phyloP scores from a whole-genome alignment of 2,113 vertebrate genomes.

The Papio anubis region DNA sequence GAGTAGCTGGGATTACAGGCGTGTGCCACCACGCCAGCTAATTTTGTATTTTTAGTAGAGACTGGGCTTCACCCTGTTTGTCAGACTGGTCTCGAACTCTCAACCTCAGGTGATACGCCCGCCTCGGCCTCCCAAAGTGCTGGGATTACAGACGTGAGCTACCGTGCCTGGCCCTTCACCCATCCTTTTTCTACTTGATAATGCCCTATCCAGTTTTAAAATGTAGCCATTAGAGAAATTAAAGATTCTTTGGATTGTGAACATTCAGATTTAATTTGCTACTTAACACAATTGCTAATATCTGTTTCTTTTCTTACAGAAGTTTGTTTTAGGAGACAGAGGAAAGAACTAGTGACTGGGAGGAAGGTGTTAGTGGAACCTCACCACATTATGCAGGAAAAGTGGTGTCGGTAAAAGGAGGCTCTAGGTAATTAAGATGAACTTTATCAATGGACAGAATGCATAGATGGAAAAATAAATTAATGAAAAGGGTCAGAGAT shows the following conservation, averaged over 20 bases:
- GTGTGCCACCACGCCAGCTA: fast-evolving
- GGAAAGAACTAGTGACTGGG: neutral
- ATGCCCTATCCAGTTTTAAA: neutral
- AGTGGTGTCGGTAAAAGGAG: neutral
- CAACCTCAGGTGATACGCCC: too few relatives aligned
- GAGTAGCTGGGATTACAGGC: too few relatives aligned
- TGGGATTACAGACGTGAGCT: too few relatives aligned
- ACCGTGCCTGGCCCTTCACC: neutral
- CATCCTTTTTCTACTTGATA: neutral
- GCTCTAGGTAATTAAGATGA: neutral
- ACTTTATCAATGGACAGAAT: neutral
- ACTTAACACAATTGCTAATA: neutral
- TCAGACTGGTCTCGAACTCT: too few relatives aligned
- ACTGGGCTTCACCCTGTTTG: too few relatives aligned
- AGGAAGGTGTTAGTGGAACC: neutral
- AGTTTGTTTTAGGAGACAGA: neutral
- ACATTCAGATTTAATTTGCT: neutral
- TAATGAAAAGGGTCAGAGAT: neutral
- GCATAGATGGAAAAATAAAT: neutral
- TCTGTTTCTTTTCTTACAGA: neutral
- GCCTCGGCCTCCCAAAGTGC: too few relatives aligned
- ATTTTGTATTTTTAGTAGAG: too few relatives aligned
- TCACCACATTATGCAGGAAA: fast-evolving
- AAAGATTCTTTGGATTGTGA: neutral
- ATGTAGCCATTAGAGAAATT: neutral